A percentile compares a stretch with the other conserved stretches of the same genome.
Conservation (phyloP, 2,797 vertebrate species). For the Hydrolagus colliei region DNA sequence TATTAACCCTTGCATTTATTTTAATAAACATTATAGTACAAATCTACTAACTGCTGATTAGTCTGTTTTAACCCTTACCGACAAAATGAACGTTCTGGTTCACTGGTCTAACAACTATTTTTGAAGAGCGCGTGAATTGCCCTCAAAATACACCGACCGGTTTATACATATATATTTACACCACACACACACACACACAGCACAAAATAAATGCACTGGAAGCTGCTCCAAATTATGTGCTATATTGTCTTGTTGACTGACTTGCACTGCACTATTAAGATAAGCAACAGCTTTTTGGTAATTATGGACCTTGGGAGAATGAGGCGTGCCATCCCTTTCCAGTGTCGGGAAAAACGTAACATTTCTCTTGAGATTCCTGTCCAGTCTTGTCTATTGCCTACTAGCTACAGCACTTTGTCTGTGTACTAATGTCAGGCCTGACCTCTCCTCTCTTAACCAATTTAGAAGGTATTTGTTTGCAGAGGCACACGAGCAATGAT, state of each 20-base stretch:
- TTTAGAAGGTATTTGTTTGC: conserved; percentile 51
- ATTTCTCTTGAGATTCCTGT: conserved; percentile 37
- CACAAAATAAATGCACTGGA: conserved; percentile 51
- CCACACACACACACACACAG: conserved; percentile 49
- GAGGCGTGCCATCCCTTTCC: conserved; percentile 19
- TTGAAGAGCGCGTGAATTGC: conserved; percentile 52
- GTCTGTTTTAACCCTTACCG: conserved; percentile 75
- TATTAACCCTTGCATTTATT: conserved; percentile 79
- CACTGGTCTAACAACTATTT: conserved; percentile 71
- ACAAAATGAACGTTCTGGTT: conserved; percentile 72
- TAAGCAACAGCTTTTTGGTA: conserved; percentile 17
- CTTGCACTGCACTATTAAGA: conserved; percentile 32
- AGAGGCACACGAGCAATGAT: conserved; percentile 52
- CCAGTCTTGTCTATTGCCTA: conserved; percentile 43
- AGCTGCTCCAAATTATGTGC: conserved; percentile 46
- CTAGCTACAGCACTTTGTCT: conserved; percentile 40
- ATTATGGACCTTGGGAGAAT: background rate
- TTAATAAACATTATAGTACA: conserved; percentile 84
- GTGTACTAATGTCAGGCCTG: conserved; percentile 39
- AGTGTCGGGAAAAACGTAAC: conserved; percentile 51
- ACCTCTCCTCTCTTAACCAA: conserved; percentile 46
- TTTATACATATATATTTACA: background rate
- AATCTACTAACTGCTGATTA: conserved; percentile 82
- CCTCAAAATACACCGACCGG: conserved; percentile 40
- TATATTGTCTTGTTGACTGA: conserved; percentile 46